Evolutionary conservation across 2,113 vertebrate genomes (phyloP), one percentile per base, ranked within the genome.

Genomic region (Macroglossus sobrinus): DNA sequence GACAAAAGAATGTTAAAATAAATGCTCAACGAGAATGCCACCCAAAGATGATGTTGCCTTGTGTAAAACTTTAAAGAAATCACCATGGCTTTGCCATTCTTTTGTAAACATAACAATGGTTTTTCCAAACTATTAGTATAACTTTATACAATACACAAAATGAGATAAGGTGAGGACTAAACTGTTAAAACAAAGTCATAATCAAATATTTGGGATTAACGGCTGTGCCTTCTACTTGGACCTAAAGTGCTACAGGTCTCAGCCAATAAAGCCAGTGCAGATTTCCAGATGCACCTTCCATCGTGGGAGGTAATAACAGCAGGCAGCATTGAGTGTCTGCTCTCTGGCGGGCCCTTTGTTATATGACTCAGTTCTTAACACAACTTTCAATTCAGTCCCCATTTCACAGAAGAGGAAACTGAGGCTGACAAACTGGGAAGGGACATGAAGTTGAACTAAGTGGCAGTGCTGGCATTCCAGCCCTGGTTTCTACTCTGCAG

Each of bases 271-370:
- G 87, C 40, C 84, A 45, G 16, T 7, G 47, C 24, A 7, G 45
- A 28, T 35, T 63, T 53, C 15, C 4, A 0, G 7, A 13, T 4
- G 0, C 22, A 7, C 12, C 47, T 33, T 8, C 35, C 18, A 4
- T 1, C 0, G 0, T 4, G 26, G 61, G 30, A 66, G 33, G 33
- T 14, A 40, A 13, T 11, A 18, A 19, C 0, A 63, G 24, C 0
- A 50, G 24, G 15, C 0, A 59, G 64, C 12, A 33, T 0, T 35
- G 40, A 61, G 11, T 3, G 11, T 43, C 24, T 59, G 2, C n/a
- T 63, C 40, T 45, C 13, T 3, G 15, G 4, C n/a, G 50, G 78
- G 38, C 33, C 18, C 43, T 72, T n/a, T 63, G 47, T 15, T 4
- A 24, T 1, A 26, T 30, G 14, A 40, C 47, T 47, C 24, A 33